Percentiles rank a stretch among this genome's conserved stretches.
Conservation (phyloP, 92 coral and sea anemone genomes). For the Nematostella vectensis region DNA sequence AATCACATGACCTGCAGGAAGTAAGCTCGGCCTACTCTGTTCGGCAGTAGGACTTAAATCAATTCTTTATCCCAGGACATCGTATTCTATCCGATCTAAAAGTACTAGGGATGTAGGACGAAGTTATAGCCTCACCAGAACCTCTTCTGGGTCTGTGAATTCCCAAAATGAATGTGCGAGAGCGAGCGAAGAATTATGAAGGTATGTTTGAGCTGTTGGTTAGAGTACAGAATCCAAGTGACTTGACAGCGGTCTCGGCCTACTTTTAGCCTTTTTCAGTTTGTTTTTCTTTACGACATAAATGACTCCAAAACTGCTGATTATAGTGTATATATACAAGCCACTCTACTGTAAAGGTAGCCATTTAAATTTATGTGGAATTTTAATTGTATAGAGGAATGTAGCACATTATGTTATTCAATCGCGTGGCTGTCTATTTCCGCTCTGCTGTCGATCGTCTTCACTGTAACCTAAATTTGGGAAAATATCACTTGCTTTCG, state of each 20-base stretch:
- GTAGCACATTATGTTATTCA: neutral
- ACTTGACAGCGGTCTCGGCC: too few species aligned
- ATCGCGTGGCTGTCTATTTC: neutral
- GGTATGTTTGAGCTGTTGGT: slow-evolving; percentile 21
- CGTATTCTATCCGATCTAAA: neutral
- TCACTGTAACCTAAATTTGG: neutral
- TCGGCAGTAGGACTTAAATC: too few species aligned
- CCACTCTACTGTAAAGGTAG: neutral
- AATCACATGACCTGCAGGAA: slow-evolving; percentile 30
- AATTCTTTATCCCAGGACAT: neutral
- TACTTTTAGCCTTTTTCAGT: too few species aligned
- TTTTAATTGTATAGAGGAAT: too few species aligned
- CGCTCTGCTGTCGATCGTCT: neutral
- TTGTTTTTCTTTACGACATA: too few species aligned
- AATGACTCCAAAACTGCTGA: too few species aligned
- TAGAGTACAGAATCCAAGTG: too few species aligned
- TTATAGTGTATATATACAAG: too few species aligned
- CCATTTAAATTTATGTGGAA: neutral
- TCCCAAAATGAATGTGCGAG: slow-evolving; percentile 45
- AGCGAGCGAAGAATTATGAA: slow-evolving; percentile 64
- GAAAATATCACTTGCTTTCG: neutral
- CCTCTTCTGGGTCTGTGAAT: neutral
- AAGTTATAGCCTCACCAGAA: neutral
- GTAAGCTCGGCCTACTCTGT: neutral
- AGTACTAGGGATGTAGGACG: neutral